phyloP scores from a whole-genome alignment of 92 coral and sea anemone genomes.

The Epizoanthus stellaris region DNA sequence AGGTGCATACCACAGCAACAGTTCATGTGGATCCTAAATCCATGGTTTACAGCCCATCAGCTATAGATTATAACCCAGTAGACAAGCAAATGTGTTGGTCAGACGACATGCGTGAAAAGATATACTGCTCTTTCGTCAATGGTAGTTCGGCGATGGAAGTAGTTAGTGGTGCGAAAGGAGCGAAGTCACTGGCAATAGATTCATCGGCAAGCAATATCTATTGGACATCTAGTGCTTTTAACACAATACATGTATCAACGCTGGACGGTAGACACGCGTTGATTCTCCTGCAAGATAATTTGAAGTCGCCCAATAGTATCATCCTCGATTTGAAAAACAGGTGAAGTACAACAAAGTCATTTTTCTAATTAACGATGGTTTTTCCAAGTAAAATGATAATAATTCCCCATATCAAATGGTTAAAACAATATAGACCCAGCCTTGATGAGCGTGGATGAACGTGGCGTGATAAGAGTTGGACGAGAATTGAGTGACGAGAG shows the following conservation, averaged over 20 bases:
- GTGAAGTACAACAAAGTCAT: background rate
- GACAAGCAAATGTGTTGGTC: slow-evolving; percentile 31
- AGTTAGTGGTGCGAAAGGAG: background rate
- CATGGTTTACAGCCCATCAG: background rate
- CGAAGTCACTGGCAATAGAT: slow-evolving; percentile 7
- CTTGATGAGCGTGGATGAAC: no score
- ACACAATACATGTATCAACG: slow-evolving; percentile 13
- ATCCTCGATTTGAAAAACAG: slow-evolving; percentile 31
- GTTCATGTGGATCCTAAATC: slow-evolving; percentile 3
- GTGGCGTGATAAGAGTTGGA: no score
- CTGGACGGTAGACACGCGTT: background rate
- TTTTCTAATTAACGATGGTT: background rate
- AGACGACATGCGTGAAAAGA: slow-evolving; percentile 16
- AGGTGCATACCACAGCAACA: background rate
- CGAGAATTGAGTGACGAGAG: no score
- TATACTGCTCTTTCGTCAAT: slow-evolving; percentile 18
- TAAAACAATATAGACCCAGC: no score
- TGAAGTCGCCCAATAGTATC: slow-evolving; percentile 18
- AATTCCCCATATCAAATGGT: background rate
- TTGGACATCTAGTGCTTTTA: slow-evolving; percentile 16
- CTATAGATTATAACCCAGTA: slow-evolving; percentile 7
- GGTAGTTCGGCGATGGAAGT: slow-evolving; percentile 24
- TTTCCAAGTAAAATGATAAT: background rate
- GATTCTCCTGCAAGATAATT: background rate
- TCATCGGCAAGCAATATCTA: slow-evolving; percentile 22